Base-by-base conservation (phyloP, 30 jellyfish, hydroid and myxozoan genomes). In the Cassiopea andromeda region DNA sequence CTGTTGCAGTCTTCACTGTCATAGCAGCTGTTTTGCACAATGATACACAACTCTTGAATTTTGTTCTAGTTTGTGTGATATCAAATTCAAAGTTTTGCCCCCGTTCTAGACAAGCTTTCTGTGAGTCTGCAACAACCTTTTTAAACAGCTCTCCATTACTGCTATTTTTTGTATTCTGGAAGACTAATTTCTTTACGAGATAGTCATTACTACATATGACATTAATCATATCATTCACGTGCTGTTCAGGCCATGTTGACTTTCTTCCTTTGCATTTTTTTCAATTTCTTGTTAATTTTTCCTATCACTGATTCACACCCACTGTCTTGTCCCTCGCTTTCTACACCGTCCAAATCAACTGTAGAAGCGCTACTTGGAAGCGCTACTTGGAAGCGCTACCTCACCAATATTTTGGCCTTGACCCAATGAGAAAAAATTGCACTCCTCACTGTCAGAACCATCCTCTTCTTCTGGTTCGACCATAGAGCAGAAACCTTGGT, bases 1-100 rank as follows among this genome's bases (percentile, higher is more conserved):
- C 88, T n/a, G 93, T 60, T 45, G 87, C 73, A 13, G 88, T 85
- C 88, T 85, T 75, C 5, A 85, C 57, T 85, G 93, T 85, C 93
- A 85, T 75, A 74, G 88, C 81, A 48, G 88, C 88, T 17, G 87
- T 82, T 85, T 73, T 76, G 88, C 93, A 85, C 76, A 85, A 60
- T 15, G 88, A 85, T 47, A 75, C 74, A 16, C 82, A 77, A 61
- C 44, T 74, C 73, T 85, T 85, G 48, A 75, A 75, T 60, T 27
- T 85, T 8, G 87, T 85, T 66, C 83, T 19, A 15, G 88, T 85
- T 85, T 85, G 93, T 38, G 14, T 85, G 46, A 85, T 73, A 15
- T 17, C 48, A 73, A 17, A 73, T 45, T 47, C 60, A 73, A 68
- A 68, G 77, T 68, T 68, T 68, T 68, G n/a, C 8, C 77, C 77